Percentiles rank a stretch among this genome's conserved stretches.
phyloP scores from a whole-genome alignment of 2,113 vertebrate species.

The Halcyon senegalensis region DNA sequence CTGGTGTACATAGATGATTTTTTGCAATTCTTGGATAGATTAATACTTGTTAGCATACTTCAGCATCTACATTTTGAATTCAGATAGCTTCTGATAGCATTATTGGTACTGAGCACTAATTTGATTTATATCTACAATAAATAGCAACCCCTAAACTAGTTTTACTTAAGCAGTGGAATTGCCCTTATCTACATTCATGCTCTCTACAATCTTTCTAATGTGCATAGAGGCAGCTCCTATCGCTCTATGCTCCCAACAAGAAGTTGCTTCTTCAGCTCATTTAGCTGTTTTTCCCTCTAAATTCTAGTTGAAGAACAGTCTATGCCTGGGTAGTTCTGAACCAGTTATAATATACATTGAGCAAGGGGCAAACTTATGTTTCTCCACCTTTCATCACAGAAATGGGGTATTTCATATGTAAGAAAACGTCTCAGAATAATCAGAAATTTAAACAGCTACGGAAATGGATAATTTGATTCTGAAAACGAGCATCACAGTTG shows the following conservation, averaged over 20 bases:
- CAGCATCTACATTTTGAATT: background rate
- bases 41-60: background rate
- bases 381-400: background rate
- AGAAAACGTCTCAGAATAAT: background rate
- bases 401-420: background rate
- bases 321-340: conserved; percentile 8
- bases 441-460: background rate
- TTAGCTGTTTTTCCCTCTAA: background rate
- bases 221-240: background rate
- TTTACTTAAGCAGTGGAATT: background rate
- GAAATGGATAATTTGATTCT: background rate
- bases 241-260: background rate
- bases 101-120: background rate
- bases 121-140: background rate
- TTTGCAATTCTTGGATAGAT: background rate
- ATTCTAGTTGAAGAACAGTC: conserved; percentile 1
- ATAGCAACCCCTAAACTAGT: background rate
- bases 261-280: background rate
- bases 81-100: background rate
- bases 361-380: background rate
- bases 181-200: background rate
- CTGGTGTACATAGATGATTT: background rate
- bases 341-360: background rate
- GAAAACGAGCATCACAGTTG: background rate
- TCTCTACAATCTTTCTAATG: background rate